phyloP scores from a whole-genome alignment of 2,113 vertebrate genomes.

The Vidua macroura region DNA sequence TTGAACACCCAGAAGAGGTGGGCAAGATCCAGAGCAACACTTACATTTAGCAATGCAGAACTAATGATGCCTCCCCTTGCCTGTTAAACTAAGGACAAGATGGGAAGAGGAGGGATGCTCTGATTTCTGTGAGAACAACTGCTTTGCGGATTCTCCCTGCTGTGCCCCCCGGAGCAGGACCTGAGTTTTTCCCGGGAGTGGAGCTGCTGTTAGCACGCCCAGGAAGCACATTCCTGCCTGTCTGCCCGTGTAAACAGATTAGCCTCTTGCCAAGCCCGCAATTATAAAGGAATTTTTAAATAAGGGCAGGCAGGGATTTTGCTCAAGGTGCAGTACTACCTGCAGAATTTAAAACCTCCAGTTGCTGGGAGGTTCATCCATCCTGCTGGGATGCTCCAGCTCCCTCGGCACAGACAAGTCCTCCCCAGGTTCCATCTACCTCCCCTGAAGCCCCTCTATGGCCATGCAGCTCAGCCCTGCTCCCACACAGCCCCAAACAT shows the following conservation, averaged over 20 bases:
- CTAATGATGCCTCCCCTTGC: neutral
- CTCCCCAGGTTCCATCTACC: neutral
- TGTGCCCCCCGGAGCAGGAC: neutral
- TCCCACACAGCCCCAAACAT: accelerated
- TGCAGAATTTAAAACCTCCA: neutral
- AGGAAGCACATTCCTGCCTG: neutral
- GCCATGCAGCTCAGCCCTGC: neutral
- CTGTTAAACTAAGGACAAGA: neutral
- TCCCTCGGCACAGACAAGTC: neutral
- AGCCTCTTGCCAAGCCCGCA: neutral
- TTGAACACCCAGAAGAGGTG: neutral
- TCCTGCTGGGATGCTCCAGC: neutral
- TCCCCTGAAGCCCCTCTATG: accelerated
- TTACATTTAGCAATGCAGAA: neutral
- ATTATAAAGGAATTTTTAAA: constrained; percentile 50
- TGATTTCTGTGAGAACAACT: neutral
- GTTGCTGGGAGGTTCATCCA: neutral
- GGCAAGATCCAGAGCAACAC: neutral
- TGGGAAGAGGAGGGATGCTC: neutral
- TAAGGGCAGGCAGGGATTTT: neutral
- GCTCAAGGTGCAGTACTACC: neutral
- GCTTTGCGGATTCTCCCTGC: neutral
- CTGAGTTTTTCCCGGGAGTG: accelerated
- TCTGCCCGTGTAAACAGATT: constrained; percentile 24
- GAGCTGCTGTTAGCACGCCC: neutral